Percentiles rank a stretch among this genome's conserved stretches.
Evolutionary conservation across 1,140 invertebrate genomes (phyloP).

Genomic region (Aphelenchoides avenae): DNA sequence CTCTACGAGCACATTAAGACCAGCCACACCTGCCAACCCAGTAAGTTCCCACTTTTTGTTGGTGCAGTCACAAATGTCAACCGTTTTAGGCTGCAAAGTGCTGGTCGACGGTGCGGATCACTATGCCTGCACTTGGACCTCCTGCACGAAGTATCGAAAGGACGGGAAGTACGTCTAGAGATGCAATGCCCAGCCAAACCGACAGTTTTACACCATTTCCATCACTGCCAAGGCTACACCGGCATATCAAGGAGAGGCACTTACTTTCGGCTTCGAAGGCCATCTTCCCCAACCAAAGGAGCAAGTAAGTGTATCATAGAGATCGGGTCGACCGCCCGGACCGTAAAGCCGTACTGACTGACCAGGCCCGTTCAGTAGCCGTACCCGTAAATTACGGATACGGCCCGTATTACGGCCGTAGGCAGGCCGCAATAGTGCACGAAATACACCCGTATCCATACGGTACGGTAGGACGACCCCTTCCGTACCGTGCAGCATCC

Average conservation of each 20-base stretch:
- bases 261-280: slow-evolving; percentile 70
- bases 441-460: no score
- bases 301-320: slow-evolving; percentile 57
- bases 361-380: no score
- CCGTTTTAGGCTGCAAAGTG: slow-evolving; percentile 11
- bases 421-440: no score
- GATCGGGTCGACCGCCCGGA: no score
- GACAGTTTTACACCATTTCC: slow-evolving; percentile 69
- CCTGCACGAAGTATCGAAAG: slow-evolving; percentile 71
- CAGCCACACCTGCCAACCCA: slow-evolving; percentile 63
- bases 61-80: neutral
- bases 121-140: slow-evolving; percentile 82
- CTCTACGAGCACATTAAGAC: slow-evolving; percentile 81
- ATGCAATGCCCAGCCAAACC: slow-evolving; percentile 1
- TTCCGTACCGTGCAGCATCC: no score
- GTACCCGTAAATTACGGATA: no score
- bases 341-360: no score
- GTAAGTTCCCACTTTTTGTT: slow-evolving; percentile 14
- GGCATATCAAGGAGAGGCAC: slow-evolving; percentile 88
- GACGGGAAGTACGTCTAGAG: slow-evolving; percentile 44
- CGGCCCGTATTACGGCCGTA: no score
- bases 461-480: no score
- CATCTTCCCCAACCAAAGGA: slow-evolving; percentile 58
- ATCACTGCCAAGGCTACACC: slow-evolving; percentile 74
- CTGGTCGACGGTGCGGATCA: slow-evolving; percentile 69